Percentiles rank a stretch among this genome's conserved stretches.
Conservation (phyloP, 2,888 invertebrate genomes). For the Gandaritis pyraliata region DNA sequence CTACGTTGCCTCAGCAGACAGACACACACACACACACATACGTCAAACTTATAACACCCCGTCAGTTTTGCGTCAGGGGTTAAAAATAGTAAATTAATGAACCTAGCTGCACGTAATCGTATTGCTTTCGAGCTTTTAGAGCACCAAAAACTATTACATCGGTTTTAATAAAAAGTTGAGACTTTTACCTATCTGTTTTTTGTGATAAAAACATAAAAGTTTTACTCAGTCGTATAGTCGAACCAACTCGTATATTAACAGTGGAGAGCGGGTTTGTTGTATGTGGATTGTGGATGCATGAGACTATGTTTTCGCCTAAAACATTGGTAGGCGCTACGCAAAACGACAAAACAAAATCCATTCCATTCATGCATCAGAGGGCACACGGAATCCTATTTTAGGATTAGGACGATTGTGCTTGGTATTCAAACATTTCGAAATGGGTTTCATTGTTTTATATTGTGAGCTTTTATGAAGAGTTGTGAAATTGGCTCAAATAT, state of each 20-base stretch:
- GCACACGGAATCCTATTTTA: slow-evolving; percentile 41
- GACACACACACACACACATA: too few relatives aligned
- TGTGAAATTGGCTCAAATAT: background rate
- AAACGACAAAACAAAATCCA: slow-evolving; percentile 37
- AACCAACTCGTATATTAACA: background rate
- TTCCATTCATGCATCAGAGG: slow-evolving; percentile 39
- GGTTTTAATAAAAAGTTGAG: too few relatives aligned
- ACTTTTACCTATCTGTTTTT: too few relatives aligned
- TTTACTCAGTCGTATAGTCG: too few relatives aligned
- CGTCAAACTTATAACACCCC: too few relatives aligned
- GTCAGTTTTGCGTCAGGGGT: too few relatives aligned
- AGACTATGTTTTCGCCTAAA: slow-evolving; percentile 39
- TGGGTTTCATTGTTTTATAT: slow-evolving; percentile 7
- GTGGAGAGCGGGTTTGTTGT: slow-evolving; percentile 9
- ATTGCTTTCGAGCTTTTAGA: too few relatives aligned
- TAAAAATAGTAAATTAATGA: too few relatives aligned
- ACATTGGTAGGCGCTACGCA: slow-evolving; percentile 40
- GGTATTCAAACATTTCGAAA: slow-evolving; percentile 32
- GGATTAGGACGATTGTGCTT: slow-evolving; percentile 40
- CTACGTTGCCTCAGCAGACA: too few relatives aligned
- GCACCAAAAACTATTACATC: too few relatives aligned
- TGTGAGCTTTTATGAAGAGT: slow-evolving; percentile 1
- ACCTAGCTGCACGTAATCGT: too few relatives aligned
- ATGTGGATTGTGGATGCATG: slow-evolving; percentile 28
- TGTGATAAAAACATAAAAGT: too few relatives aligned